Percentiles rank a stretch among this genome's conserved stretches.
These are phyloP conservation scores for Protophormia terraenovae DNA, from an alignment of 2,888 invertebrate species.

Conservation along the genomic window DNA sequence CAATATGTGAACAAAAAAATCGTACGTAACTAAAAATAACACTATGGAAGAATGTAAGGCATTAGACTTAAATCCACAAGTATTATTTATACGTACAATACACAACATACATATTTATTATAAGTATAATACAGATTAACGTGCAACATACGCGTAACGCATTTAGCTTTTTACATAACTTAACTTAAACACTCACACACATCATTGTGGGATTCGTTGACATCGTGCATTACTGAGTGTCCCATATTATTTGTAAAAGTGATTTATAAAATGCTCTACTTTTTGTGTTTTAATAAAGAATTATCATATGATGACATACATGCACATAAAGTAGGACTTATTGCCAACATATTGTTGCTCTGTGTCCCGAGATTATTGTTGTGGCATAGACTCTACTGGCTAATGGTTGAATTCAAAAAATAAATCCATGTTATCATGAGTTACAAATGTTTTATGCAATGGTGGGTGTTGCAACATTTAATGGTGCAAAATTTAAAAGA, in stretches of 20 bases:
- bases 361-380: neutral
- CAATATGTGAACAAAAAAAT: neutral
- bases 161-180: slow-evolving; percentile 4
- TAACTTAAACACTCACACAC: neutral
- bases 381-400: neutral
- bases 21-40: neutral
- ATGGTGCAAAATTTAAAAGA: neutral
- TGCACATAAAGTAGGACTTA: neutral
- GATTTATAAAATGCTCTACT: neutral
- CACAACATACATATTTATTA: too few species aligned
- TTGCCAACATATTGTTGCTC: neutral
- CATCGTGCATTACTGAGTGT: neutral
- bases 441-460: neutral
- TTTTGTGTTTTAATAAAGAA: neutral
- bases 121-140: slow-evolving; percentile 5
- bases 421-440: neutral
- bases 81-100: neutral
- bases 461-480: neutral
- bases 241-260: neutral
- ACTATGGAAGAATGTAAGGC: neutral
- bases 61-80: neutral
- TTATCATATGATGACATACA: neutral
- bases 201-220: neutral
- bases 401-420: neutral
- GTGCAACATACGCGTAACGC: slow-evolving; percentile 8